These are phyloP conservation scores for Sphaerophoria rueppellii DNA, from an alignment of 2,888 invertebrate genomes.

Conservation along the genomic window DNA sequence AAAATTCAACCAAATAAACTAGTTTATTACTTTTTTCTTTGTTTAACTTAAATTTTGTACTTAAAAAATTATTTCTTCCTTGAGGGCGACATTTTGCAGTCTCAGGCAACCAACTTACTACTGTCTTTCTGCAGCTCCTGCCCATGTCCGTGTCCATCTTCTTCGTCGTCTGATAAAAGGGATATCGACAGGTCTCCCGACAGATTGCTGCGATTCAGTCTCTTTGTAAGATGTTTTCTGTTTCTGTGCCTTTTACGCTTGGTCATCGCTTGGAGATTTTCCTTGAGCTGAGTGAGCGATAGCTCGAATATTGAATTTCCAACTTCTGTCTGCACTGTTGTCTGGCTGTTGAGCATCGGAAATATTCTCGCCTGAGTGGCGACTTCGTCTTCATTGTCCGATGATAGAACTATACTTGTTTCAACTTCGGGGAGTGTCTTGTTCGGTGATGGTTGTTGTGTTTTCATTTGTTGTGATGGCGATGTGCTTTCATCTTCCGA, in stretches of 20 bases:
- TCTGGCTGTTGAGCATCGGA: conserved; percentile 79
- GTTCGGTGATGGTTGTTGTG: conserved; percentile 27
- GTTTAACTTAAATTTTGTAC: conserved; percentile 57
- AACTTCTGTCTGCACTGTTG: conserved; percentile 81
- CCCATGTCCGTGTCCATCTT: conserved; percentile 11
- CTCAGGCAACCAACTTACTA: neutral
- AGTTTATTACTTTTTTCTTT: conserved; percentile 6
- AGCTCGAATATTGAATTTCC: conserved; percentile 80
- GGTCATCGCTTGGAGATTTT: conserved; percentile 78
- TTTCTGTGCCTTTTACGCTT: conserved; percentile 34
- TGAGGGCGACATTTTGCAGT: neutral
- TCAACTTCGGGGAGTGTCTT: conserved; percentile 11
- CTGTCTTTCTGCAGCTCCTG: neutral
- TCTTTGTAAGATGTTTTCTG: conserved; percentile 27
- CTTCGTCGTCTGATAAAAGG: conserved; percentile 80
- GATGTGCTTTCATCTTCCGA: conserved; percentile 76
- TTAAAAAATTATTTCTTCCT: conserved; percentile 30
- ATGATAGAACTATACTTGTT: conserved; percentile 61
- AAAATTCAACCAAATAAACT: conserved; percentile 35
- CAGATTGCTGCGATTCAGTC: conserved; percentile 75
- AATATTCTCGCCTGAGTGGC: conserved; percentile 68
- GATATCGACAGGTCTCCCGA: conserved; percentile 80
- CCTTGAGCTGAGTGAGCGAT: conserved; percentile 79
- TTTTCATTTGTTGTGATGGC: conserved; percentile 68
- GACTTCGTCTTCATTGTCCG: conserved; percentile 56